A percentile compares a stretch with the other conserved stretches of the same genome.
Conservation (phyloP, 2,113 vertebrate species). For the Carollia perspicillata region DNA sequence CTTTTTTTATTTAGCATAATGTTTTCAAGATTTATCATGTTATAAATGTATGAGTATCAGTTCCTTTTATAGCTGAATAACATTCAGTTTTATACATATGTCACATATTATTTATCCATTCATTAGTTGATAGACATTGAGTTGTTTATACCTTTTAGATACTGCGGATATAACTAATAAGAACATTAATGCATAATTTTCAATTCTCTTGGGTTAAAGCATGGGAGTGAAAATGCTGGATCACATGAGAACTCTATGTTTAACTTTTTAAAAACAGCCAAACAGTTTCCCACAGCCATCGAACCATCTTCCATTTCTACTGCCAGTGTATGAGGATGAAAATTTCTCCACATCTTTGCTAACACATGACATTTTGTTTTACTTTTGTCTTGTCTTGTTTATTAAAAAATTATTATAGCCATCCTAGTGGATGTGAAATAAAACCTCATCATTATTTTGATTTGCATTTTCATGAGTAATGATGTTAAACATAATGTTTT, state of each 20-base stretch:
- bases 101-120: too few relatives aligned
- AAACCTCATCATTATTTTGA: not conserved
- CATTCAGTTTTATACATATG: too few relatives aligned
- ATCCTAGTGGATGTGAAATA: not conserved
- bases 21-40: not conserved
- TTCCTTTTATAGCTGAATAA: too few relatives aligned
- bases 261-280: too few relatives aligned
- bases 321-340: too few relatives aligned
- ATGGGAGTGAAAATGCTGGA: not conserved
- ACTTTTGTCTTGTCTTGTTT: not conserved
- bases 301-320: too few relatives aligned
- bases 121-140: not conserved
- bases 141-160: not conserved
- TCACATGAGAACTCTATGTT: not conserved
- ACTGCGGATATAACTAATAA: not conserved
- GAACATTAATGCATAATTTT: not conserved
- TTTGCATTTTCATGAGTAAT: not conserved
- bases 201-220: not conserved
- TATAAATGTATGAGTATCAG: too few relatives aligned
- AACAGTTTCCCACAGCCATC: too few relatives aligned
- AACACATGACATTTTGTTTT: not conserved
- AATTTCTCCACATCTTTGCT: not conserved
- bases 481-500: not conserved
- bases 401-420: not conserved
- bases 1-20: not conserved